A percentile compares a stretch with the other conserved stretches of the same genome.
These are phyloP conservation scores for Formica exsecta DNA, from an alignment of 1,140 invertebrate species.

Conservation along the genomic window DNA sequence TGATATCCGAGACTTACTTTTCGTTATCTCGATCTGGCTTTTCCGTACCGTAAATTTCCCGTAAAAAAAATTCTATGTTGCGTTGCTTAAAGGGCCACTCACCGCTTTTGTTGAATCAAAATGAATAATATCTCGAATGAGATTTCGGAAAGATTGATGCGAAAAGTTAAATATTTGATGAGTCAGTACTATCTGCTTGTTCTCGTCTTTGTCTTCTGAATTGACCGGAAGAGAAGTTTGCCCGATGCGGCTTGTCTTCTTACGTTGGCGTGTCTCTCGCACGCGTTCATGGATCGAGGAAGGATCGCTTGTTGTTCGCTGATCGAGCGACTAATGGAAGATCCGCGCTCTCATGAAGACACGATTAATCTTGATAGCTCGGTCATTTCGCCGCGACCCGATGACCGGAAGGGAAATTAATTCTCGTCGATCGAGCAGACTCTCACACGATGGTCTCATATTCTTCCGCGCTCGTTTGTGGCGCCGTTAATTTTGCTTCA, in stretches of 20 bases:
- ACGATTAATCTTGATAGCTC: constrained; percentile 49
- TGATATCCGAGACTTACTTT: constrained; percentile 5
- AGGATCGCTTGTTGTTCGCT: constrained; percentile 56
- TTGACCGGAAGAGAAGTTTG: neutral
- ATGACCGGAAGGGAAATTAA: constrained; percentile 61
- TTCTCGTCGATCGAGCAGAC: constrained; percentile 51
- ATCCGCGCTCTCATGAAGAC: constrained; percentile 40
- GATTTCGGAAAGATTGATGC: neutral
- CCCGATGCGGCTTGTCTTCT: constrained; percentile 24
- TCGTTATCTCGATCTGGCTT: neutral
- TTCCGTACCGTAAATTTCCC: neutral
- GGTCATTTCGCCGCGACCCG: constrained; percentile 45
- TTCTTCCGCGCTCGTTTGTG: constrained; percentile 55
- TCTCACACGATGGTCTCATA: constrained; percentile 25
- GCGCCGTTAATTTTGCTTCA: constrained; percentile 67
- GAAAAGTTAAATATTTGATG: neutral
- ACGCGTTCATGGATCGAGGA: constrained; percentile 54
- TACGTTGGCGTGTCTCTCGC: neutral
- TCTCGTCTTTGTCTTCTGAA: neutral
- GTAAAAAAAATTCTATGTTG: neutral
- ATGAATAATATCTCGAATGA: neutral
- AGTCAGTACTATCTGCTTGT: constrained; percentile 34
- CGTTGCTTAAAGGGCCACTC: neutral
- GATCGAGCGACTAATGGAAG: constrained; percentile 49
- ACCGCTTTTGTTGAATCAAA: neutral